Conservation (phyloP, 2,113 vertebrate species). For the Actinemys pallida region DNA sequence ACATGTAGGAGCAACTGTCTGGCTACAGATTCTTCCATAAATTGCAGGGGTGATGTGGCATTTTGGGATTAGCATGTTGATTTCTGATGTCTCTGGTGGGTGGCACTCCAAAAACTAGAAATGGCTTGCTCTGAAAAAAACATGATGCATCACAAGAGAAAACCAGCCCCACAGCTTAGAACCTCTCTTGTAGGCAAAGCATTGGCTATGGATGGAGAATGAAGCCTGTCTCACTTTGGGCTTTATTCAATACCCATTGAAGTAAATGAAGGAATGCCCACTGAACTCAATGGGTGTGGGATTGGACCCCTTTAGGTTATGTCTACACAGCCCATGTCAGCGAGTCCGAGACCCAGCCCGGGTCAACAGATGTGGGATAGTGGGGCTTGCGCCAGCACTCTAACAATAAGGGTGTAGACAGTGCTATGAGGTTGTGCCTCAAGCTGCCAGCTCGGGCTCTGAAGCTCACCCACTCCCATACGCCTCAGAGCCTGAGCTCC, state of each 20-base stretch:
- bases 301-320: neutral
- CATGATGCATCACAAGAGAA: neutral
- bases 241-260: neutral
- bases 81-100: neutral
- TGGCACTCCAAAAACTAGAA: neutral
- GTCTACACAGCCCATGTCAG: neutral
- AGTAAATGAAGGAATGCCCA: neutral
- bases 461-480: neutral
- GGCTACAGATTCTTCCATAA: neutral
- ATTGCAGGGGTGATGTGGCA: neutral
- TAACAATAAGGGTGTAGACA: too few species aligned
- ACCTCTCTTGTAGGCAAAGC: neutral
- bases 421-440: too few species aligned
- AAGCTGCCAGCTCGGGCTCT: neutral
- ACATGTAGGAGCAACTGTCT: neutral
- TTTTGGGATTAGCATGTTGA: neutral
- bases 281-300: neutral
- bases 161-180: neutral
- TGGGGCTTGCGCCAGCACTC: too few species aligned
- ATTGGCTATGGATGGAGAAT: neutral
- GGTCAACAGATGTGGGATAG: neutral
- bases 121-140: fast-evolving
- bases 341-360: neutral
- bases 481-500: neutral
- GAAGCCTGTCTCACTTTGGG: neutral